Base-by-base conservation (phyloP, 1,140 invertebrate genomes). In the Leptoteleia sp. region DNA sequence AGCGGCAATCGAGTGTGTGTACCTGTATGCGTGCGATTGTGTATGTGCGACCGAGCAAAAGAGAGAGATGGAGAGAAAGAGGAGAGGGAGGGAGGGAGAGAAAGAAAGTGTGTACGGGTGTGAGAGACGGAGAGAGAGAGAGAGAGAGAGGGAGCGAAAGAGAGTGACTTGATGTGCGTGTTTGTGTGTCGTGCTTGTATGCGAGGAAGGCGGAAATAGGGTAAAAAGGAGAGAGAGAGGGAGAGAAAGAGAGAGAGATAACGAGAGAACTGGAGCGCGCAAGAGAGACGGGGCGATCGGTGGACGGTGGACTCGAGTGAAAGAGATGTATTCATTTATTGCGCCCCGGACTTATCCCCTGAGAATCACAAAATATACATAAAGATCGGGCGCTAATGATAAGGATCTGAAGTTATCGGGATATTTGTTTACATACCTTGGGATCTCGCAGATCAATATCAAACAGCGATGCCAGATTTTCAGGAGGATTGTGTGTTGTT, bases 311-410 rank as follows among this genome's bases (percentile, higher is more conserved):
- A 52, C 17, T 45, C 35, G 67, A 72, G 47, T 40, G 47, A 71
- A 35, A 47, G 7, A 16, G 42, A 42, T 1, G 38, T 62, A 37
- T 73, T 13, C 64, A 71, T 75, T 68, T 75, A 73, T 70, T 79
- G 70, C 70, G 68, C 76, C 76, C 76, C 37, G 76, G 76, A 79
- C 64, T 42, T 71, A 65, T 75, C 70, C 76, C 76, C 70, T 17
- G 48, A 71, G 68, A 73, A 47, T 68, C 17, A 40, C 57, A 52
- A 73, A 75, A 61, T 50, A 62, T 45, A 52, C 55, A 35, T 47
- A 43, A 64, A 75, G 57, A 73, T 79, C 35, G 48, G 33, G 27
- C 13, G 27, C 40, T 47, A 55, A 42, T 12, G 29, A 62, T 73
- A 7, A 35, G 29, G 13, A 50, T 25, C 29, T n/a, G 12, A 11